phyloP scores from a whole-genome alignment of 1,140 invertebrate genomes.

The Drosophila virilis region DNA sequence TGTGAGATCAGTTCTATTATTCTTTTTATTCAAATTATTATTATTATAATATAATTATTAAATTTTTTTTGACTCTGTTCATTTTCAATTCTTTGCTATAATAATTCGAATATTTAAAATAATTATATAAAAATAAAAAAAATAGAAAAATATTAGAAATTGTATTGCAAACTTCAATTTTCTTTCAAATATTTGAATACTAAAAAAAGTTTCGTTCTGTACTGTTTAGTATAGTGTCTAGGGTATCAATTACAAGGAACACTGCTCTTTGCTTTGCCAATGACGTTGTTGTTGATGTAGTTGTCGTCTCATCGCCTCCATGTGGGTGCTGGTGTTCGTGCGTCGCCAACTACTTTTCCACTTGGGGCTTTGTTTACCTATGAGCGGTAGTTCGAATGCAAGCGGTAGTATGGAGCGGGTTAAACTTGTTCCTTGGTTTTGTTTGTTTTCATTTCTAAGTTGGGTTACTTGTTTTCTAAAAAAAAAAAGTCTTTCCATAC shows the following conservation, averaged over 20 bases:
- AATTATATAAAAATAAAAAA: too few relatives aligned
- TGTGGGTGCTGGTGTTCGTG: constrained; percentile 40
- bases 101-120: too few relatives aligned
- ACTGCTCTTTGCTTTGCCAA: too few relatives aligned
- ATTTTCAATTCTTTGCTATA: too few relatives aligned
- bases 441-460: constrained; percentile 71
- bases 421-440: constrained; percentile 61
- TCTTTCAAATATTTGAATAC: too few relatives aligned
- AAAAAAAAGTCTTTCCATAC: constrained; percentile 42
- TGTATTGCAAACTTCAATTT: too few relatives aligned
- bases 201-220: too few relatives aligned
- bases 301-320: constrained; percentile 13
- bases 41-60: too few relatives aligned
- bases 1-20: too few relatives aligned
- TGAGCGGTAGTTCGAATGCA: constrained; percentile 14
- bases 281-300: constrained; percentile 2
- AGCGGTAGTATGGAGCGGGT: constrained; percentile 36
- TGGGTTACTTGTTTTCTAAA: constrained; percentile 63
- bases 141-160: too few relatives aligned
- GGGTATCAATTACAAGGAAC: background rate
- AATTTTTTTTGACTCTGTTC: too few relatives aligned
- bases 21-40: too few relatives aligned
- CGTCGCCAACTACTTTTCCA: constrained; percentile 63
- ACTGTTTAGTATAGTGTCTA: background rate
- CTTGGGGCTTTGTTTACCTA: constrained; percentile 64